Conservation (phyloP, 2,888 invertebrate species). For the Pyrrhia umbra region DNA sequence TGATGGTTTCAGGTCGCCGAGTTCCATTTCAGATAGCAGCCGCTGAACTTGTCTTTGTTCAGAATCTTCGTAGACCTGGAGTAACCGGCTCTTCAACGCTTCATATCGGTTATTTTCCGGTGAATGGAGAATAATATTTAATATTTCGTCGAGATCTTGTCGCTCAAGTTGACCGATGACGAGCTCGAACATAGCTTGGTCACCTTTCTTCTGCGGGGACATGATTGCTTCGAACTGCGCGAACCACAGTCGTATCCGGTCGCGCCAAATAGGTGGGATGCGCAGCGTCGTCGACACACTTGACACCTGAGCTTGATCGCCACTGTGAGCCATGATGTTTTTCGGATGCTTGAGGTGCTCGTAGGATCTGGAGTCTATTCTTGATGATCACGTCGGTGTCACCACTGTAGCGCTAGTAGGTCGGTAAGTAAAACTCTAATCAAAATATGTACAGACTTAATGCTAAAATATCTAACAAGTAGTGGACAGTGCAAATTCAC, state of each 20-base stretch:
- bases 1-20: not conserved
- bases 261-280: not conserved
- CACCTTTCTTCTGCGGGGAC: not conserved
- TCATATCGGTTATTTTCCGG: not conserved
- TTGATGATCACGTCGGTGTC: not conserved
- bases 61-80: not conserved
- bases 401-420: not conserved
- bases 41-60: not conserved
- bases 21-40: not conserved
- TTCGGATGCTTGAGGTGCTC: not conserved
- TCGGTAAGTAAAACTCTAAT: not conserved
- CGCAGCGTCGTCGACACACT: constrained; percentile 1
- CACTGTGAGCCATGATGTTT: too few relatives aligned
- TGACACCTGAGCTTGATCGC: not conserved
- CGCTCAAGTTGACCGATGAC: not conserved
- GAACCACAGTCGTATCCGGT: not conserved
- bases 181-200: not conserved
- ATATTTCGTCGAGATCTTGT: not conserved
- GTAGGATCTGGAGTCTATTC: not conserved
- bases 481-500: too few relatives aligned
- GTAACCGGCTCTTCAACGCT: not conserved
- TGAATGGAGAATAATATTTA: not conserved
- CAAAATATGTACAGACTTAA: too few relatives aligned
- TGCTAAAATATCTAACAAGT: too few relatives aligned
- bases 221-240: too few relatives aligned